Evolutionary conservation across 2,797 vertebrate species (phyloP), one percentile per base, ranked within the genome.

Genomic region (Pseudomugil gertrudae): DNA sequence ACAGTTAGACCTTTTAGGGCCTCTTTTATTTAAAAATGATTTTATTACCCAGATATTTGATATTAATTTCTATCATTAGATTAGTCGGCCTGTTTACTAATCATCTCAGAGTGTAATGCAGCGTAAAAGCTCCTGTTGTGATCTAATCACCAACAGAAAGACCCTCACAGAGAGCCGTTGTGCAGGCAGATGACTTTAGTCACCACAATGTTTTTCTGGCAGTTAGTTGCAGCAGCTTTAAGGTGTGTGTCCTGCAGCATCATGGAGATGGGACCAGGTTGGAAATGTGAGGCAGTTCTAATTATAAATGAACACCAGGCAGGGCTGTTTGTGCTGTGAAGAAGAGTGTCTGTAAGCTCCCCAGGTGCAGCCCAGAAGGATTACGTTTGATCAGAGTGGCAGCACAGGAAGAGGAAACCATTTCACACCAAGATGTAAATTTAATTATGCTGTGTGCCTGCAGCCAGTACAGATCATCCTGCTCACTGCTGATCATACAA

Each of bases 361-460:
- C 21, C 8, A 57, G 43, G 47, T 43, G 69, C 63, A 8, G 72
- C 4, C 9, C 66, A 51, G 68, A 2, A 72, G 40, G 56, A 67
- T 62, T 35, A 38, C n/a, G 50, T 76, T 52, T 47, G 60, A 66
- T 69, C 63, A 7, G 56, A 59, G 74, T 36, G 68, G 71, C 3
- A 1, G 29, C 50, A 10, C 69, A 77, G 78, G 70, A 72, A 66
- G 68, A 63, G 60, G 69, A 73, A 78, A 74, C 72, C 6, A 40
- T 72, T 75, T 69, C 71, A 62, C 79, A 71, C 71, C n/a, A 1
- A 75, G 60, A 75, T 71, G 74, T 66, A 48, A 66, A 76, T 78
- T 61, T 63, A 71, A 74, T 81, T 69, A 65, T 19, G 5, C 5
- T 8, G 1, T 19, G 29, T 1, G 66, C 72, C 72, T 73, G 75